Evolutionary conservation across 1,140 invertebrate species (phyloP).

Genomic region (Drosophila sp.): DNA sequence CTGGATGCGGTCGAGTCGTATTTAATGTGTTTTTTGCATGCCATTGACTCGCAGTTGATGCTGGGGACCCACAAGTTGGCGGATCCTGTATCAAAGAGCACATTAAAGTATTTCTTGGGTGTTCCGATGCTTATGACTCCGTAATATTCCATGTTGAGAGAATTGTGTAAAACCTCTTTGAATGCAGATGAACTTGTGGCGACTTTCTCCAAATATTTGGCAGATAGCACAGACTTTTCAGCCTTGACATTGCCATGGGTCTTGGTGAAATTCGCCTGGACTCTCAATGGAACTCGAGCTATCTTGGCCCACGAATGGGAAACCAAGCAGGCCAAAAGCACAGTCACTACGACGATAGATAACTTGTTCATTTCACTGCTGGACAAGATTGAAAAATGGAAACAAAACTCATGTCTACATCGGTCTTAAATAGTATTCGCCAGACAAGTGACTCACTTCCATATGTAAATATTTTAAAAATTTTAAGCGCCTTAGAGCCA

Average conservation of each 20-base stretch:
- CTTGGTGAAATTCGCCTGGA: constrained; percentile 28
- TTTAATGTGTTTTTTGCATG: constrained; percentile 90
- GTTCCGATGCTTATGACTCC: constrained; percentile 96
- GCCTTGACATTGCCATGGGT: constrained; percentile 30
- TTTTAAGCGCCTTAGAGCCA: no score
- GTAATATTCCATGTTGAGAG: constrained; percentile 93
- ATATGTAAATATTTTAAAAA: no score
- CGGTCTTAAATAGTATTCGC: not conserved
- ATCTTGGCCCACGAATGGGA: constrained; percentile 16
- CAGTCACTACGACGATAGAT: not conserved
- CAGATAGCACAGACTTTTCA: constrained; percentile 30
- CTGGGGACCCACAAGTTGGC: constrained; percentile 99
- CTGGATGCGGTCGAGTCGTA: constrained; percentile 93
- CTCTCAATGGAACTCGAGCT: constrained; percentile 14
- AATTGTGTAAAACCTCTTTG: constrained; percentile 20
- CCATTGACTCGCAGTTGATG: constrained; percentile 89
- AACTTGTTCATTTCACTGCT: not conserved
- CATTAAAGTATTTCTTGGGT: constrained; percentile 95
- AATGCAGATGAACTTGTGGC: not conserved
- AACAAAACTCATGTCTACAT: not conserved
- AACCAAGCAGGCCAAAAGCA: not conserved
- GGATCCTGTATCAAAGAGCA: constrained; percentile 99
- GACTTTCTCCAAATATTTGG: constrained; percentile 20
- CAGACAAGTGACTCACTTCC: not conserved
- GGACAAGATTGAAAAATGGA: not conserved